Conservation (phyloP, 2,113 vertebrate genomes). For the Lucifuga dentata region DNA sequence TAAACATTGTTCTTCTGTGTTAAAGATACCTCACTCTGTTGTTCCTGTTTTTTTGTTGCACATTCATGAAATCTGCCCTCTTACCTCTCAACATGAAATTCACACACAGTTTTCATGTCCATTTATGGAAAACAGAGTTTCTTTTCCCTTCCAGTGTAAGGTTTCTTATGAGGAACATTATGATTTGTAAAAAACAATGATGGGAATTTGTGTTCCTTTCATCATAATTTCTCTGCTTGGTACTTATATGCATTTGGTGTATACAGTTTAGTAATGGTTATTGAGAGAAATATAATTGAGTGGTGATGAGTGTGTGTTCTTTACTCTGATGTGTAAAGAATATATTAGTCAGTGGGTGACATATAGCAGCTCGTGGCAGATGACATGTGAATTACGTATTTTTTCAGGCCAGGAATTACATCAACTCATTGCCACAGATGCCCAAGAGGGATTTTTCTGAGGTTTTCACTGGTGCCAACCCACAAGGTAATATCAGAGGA, state of each 20-base stretch:
- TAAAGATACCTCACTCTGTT: conserved; percentile 8
- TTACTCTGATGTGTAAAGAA: not conserved
- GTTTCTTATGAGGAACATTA: not conserved
- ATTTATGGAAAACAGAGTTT: not conserved
- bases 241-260: not conserved
- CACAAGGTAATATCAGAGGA: conserved; percentile 86
- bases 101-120: not conserved
- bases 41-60: conserved; percentile 28
- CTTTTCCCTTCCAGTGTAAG: too few species aligned
- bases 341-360: not conserved
- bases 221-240: not conserved
- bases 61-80: conserved; percentile 3
- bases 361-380: conserved; percentile 19
- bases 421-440: conserved; percentile 94
- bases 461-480: conserved; percentile 98
- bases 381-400: conserved; percentile 32
- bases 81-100: not conserved
- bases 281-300: not conserved
- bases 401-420: conserved; percentile 95
- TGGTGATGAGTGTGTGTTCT: not conserved
- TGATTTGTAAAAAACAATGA: not conserved
- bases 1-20: conserved; percentile 14
- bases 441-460: conserved; percentile 98
- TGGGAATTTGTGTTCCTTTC: not conserved
- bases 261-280: not conserved